A percentile compares a stretch with the other conserved stretches of the same genome.
These are phyloP conservation scores for Apamea monoglypha DNA, from an alignment of 2,888 invertebrate species.

Conservation along the genomic window DNA sequence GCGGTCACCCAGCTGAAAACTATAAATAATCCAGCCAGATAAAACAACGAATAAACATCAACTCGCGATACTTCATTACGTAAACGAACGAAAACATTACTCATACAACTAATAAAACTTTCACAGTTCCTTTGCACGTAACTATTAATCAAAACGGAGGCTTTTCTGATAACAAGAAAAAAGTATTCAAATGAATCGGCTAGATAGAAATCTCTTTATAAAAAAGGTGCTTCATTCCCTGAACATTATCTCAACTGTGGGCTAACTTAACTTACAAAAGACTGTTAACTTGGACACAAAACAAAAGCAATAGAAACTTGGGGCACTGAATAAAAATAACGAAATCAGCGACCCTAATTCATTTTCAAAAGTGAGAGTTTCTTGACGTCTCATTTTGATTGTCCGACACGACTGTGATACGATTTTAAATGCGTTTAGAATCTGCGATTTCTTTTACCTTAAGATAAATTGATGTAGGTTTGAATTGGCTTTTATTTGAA, in stretches of 20 bases:
- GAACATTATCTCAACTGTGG: conserved; percentile 78
- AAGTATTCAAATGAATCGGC: conserved; percentile 86
- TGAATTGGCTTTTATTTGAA: neutral
- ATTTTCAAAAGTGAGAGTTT: conserved; percentile 79
- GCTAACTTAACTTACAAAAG: conserved; percentile 75
- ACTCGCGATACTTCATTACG: conserved; percentile 51
- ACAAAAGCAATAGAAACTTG: conserved; percentile 87
- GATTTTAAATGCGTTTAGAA: conserved; percentile 28
- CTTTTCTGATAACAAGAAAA: conserved; percentile 77
- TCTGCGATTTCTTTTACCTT: conserved; percentile 8
- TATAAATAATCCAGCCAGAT: conserved; percentile 44
- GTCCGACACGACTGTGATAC: conserved; percentile 60
- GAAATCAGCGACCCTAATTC: conserved; percentile 83
- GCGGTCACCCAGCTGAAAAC: conserved; percentile 4
- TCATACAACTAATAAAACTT: conserved; percentile 63
- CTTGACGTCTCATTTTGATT: conserved; percentile 53
- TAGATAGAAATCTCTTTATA: conserved; percentile 82
- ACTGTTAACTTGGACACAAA: conserved; percentile 74
- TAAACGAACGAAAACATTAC: conserved; percentile 53
- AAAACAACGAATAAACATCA: conserved; percentile 47
- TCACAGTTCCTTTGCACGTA: conserved; percentile 51
- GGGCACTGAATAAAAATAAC: conserved; percentile 86
- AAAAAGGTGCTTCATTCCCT: conserved; percentile 76
- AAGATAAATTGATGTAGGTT: neutral
- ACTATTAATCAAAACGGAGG: conserved; percentile 71